phyloP scores from a whole-genome alignment of 35 echinoderm and acorn worm species.

The Chiridota heheva region DNA sequence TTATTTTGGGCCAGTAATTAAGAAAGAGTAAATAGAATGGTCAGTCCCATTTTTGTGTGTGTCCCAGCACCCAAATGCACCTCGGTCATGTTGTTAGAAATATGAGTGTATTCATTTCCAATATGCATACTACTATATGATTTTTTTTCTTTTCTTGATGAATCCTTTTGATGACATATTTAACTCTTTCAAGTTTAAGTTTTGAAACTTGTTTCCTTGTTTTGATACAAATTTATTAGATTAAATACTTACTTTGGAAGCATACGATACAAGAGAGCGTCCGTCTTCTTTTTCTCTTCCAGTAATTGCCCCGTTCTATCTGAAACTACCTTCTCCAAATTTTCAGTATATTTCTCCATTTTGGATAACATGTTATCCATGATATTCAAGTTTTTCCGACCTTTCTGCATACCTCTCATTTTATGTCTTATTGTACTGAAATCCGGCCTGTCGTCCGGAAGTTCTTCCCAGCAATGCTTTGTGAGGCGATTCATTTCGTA shows the following conservation, averaged over 20 bases:
- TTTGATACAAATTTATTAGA: no score
- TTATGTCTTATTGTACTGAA: slow-evolving; percentile 66
- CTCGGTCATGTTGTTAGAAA: no score
- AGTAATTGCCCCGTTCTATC: slow-evolving; percentile 81
- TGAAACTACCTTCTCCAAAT: slow-evolving; percentile 80
- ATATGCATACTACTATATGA: no score
- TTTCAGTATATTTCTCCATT: slow-evolving; percentile 97
- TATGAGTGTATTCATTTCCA: no score
- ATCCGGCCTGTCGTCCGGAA: slow-evolving; percentile 80
- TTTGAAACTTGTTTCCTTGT: no score
- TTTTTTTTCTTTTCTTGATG: no score
- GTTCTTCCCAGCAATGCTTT: slow-evolving; percentile 83
- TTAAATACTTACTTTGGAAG: slow-evolving; percentile 85
- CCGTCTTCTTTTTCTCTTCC: slow-evolving; percentile 92
- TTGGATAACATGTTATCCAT: slow-evolving; percentile 94
- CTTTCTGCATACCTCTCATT: slow-evolving; percentile 73
- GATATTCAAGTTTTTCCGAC: slow-evolving; percentile 80
- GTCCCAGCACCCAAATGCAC: no score
- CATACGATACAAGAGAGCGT: slow-evolving; percentile 83
- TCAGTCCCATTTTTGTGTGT: no score
- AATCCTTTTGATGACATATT: no score
- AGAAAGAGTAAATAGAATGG: no score
- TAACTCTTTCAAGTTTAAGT: no score
- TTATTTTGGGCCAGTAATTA: no score
- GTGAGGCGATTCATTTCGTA: slow-evolving; percentile 52